phyloP scores from a whole-genome alignment of 2,797 vertebrate genomes.

The Tympanoctomys barrerae region DNA sequence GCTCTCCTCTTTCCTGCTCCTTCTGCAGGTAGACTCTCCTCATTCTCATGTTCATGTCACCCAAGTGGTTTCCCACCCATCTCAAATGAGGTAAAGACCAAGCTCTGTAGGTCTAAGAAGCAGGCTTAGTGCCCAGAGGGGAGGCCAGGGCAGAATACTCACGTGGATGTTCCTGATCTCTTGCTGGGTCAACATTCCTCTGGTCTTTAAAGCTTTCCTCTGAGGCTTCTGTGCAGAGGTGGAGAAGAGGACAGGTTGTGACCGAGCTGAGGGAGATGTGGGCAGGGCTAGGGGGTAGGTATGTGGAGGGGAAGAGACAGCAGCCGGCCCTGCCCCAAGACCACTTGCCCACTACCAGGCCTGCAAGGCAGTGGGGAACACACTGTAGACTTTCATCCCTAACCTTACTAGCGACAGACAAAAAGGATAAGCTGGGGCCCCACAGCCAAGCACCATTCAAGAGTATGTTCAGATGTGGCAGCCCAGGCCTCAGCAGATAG shows the following conservation, averaged over 20 bases:
- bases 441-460: not conserved
- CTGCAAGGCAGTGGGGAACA: not conserved
- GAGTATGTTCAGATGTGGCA: not conserved
- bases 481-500: not conserved
- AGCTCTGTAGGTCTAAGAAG: not conserved
- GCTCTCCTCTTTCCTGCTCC: not conserved
- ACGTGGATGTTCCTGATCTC: slow-evolving; percentile 96
- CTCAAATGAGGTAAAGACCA: not conserved
- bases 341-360: not conserved
- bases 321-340: not conserved
- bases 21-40: not conserved
- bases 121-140: not conserved
- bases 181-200: slow-evolving; percentile 92
- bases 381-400: not conserved
- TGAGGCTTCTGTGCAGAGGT: slow-evolving; percentile 90
- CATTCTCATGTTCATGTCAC: not conserved
- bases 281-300: not conserved
- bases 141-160: slow-evolving; percentile 84
- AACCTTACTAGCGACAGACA: not conserved
- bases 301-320: not conserved
- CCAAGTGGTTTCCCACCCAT: too few species aligned
- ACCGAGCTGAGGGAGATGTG: not conserved
- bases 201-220: slow-evolving; percentile 94
- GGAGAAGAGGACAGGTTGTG: slow-evolving; percentile 45
- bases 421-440: not conserved